A percentile compares a stretch with the other conserved stretches of the same genome.
Evolutionary conservation across 2,113 vertebrate genomes (phyloP).

Genomic region (Rhabdomys dilectus): DNA sequence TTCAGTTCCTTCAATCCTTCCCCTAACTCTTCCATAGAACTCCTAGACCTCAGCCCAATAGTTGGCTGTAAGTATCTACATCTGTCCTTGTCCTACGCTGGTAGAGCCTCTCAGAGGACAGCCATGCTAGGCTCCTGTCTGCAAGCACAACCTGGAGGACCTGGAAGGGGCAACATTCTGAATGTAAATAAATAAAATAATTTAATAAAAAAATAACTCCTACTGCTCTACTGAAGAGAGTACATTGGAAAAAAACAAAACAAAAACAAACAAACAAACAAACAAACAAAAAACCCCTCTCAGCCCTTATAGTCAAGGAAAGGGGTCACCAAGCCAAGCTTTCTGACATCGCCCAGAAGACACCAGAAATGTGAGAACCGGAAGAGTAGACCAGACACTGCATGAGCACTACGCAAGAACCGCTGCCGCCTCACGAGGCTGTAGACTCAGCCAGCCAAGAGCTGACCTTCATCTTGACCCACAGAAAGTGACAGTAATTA

Average conservation of each 20-base stretch:
- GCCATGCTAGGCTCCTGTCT: too few species aligned
- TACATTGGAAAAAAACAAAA: background rate
- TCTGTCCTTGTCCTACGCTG: too few species aligned
- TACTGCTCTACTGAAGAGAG: background rate
- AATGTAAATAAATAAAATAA: too few species aligned
- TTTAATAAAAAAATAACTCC: too few species aligned
- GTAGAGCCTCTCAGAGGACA: too few species aligned
- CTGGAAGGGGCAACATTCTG: too few species aligned
- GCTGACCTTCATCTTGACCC: background rate
- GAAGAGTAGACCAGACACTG: background rate
- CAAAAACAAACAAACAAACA: too few species aligned
- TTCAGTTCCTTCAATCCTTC: too few species aligned
- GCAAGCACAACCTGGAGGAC: too few species aligned
- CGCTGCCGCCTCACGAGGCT: fast-evolving
- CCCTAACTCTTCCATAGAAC: too few species aligned
- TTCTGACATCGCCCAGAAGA: background rate
- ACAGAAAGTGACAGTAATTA: background rate
- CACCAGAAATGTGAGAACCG: background rate
- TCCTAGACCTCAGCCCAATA: too few species aligned
- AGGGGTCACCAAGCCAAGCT: background rate
- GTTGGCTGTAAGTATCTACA: too few species aligned
- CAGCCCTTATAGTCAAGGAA: background rate
- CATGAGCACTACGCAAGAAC: background rate
- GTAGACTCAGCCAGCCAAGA: background rate
- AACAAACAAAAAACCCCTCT: background rate